Percentiles rank a stretch among this genome's conserved stretches.
These are phyloP conservation scores for Parasteatoda lunata DNA, from an alignment of 2,888 invertebrate genomes.

Conservation along the genomic window DNA sequence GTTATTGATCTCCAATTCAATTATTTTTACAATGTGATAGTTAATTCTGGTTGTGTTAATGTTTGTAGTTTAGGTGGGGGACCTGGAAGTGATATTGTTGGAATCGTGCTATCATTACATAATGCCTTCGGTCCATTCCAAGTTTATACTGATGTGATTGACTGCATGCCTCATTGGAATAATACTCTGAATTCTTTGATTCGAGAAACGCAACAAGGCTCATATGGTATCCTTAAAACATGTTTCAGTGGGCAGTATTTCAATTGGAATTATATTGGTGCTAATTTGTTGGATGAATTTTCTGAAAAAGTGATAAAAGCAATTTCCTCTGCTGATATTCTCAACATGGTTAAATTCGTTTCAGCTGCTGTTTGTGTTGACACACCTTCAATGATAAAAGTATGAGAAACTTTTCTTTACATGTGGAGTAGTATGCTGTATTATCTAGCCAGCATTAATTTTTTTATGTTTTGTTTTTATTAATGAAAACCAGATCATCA, in stretches of 20 bases:
- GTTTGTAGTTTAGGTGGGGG: slow-evolving; percentile 37
- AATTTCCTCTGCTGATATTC: slow-evolving; percentile 22
- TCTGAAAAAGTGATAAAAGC: neutral
- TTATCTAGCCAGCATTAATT: too few relatives aligned
- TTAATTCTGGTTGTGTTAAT: neutral
- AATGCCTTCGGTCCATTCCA: neutral
- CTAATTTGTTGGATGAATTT: slow-evolving; percentile 16
- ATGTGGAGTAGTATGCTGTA: too few relatives aligned
- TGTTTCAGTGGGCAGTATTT: neutral
- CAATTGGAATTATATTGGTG: slow-evolving; percentile 20
- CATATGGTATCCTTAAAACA: slow-evolving; percentile 8
- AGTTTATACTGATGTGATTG: neutral
- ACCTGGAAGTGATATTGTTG: slow-evolving; percentile 33
- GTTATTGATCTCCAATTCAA: neutral
- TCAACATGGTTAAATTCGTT: slow-evolving; percentile 52
- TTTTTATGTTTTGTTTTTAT: too few relatives aligned
- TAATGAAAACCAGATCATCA: too few relatives aligned
- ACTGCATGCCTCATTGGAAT: slow-evolving; percentile 27
- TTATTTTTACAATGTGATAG: neutral
- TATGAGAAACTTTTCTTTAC: neutral
- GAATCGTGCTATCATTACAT: slow-evolving; percentile 14
- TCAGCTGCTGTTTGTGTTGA: slow-evolving; percentile 43
- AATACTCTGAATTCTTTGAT: slow-evolving; percentile 18
- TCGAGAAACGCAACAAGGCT: neutral
- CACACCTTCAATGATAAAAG: slow-evolving; percentile 35